These are phyloP conservation scores for Nephrocerus scutellatus DNA, from an alignment of 2,888 invertebrate genomes.

Conservation along the genomic window DNA sequence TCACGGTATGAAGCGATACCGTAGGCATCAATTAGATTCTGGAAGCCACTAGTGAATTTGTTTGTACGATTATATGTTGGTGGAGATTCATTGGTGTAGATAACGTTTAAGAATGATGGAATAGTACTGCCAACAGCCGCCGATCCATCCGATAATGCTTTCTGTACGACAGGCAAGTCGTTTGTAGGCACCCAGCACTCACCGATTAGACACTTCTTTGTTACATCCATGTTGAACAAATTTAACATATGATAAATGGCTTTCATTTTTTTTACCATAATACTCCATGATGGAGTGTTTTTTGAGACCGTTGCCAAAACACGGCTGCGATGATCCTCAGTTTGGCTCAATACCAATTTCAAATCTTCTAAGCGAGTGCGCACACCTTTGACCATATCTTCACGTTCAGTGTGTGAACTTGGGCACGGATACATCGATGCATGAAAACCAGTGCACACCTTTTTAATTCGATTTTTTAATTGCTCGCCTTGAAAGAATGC, in stretches of 20 bases:
- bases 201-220: conserved; percentile 84
- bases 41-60: conserved; percentile 89
- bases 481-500: conserved; percentile 82
- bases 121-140: conserved; percentile 83
- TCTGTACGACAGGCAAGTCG: conserved; percentile 68
- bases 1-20: conserved; percentile 92
- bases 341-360: conserved; percentile 70
- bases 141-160: conserved; percentile 77
- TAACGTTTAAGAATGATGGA: conserved; percentile 87
- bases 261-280: conserved; percentile 83
- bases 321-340: conserved; percentile 77
- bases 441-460: conserved; percentile 82
- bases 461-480: conserved; percentile 74
- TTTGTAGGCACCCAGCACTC: conserved; percentile 82
- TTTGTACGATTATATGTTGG: conserved; percentile 92
- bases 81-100: conserved; percentile 73
- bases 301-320: conserved; percentile 79
- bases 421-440: conserved; percentile 85
- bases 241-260: conserved; percentile 92
- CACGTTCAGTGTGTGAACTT: conserved; percentile 67
- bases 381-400: conserved; percentile 80
- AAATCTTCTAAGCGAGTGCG: conserved; percentile 80
- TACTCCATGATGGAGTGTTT: conserved; percentile 76
- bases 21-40: conserved; percentile 87
- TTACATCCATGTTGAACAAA: conserved; percentile 87